Percentiles rank a stretch among this genome's conserved stretches.
phyloP scores from a whole-genome alignment of 2,797 vertebrate species.

The Betta splendens region DNA sequence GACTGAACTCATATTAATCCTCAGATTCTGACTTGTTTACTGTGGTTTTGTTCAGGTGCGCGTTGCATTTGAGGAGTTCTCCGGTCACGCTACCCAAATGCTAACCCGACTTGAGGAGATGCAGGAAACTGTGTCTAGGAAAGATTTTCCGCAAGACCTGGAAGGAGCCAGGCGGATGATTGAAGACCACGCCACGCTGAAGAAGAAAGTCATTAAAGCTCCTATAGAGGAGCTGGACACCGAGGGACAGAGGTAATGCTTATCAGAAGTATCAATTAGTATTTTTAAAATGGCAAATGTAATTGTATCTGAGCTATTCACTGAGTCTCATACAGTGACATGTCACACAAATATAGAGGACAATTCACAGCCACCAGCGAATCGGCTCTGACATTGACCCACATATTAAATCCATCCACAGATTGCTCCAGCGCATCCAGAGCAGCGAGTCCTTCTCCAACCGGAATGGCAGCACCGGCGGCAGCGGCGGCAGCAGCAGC shows the following conservation, averaged over 20 bases:
- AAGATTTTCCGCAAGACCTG: slow-evolving; percentile 96
- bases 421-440: slow-evolving; percentile 94
- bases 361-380: neutral
- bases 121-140: slow-evolving; percentile 94
- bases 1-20: neutral
- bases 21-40: neutral
- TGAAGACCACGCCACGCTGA: slow-evolving; percentile 93
- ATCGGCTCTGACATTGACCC: neutral
- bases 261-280: no score
- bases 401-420: slow-evolving; percentile 20
- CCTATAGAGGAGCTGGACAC: slow-evolving; percentile 97
- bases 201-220: slow-evolving; percentile 97
- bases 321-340: neutral
- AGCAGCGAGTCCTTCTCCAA: slow-evolving; percentile 94
- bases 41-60: slow-evolving; percentile 78
- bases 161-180: slow-evolving; percentile 96
- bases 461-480: slow-evolving; percentile 84
- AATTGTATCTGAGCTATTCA: no score
- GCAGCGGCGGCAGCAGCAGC: slow-evolving; percentile 72
- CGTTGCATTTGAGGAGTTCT: slow-evolving; percentile 97
- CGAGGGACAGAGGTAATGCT: slow-evolving; percentile 90
- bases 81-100: slow-evolving; percentile 94
- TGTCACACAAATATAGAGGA: neutral
- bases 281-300: no score
- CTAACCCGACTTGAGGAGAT: slow-evolving; percentile 95